phyloP scores from a whole-genome alignment of 92 coral and sea anemone species.

The Porites cylindrica region DNA sequence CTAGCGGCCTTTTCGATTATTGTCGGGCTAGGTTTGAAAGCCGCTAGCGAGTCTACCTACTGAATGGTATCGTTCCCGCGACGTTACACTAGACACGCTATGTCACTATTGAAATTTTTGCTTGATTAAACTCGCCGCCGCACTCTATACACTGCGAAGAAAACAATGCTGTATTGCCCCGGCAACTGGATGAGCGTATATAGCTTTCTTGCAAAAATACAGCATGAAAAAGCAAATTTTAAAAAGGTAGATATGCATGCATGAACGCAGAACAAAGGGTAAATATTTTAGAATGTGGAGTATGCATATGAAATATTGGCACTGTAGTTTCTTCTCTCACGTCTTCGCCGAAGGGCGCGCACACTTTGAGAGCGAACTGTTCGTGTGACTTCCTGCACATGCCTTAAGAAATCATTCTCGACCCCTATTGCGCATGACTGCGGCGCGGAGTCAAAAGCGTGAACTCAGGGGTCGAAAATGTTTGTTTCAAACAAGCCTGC shows the following conservation, averaged over 20 bases:
- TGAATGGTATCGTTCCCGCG: too few relatives aligned
- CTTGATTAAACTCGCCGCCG: background rate
- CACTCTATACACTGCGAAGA: background rate
- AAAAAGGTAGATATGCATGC: background rate
- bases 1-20: too few relatives aligned
- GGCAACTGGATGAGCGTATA: background rate
- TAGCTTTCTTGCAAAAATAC: background rate
- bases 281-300: background rate
- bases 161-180: background rate
- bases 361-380: too few relatives aligned
- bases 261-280: background rate
- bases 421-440: too few relatives aligned
- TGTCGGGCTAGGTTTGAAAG: too few relatives aligned
- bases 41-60: too few relatives aligned
- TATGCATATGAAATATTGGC: background rate
- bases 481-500: too few relatives aligned
- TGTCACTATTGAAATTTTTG: background rate
- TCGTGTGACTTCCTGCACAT: too few relatives aligned
- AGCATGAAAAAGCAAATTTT: slow-evolving; percentile 7
- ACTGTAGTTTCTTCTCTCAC: background rate
- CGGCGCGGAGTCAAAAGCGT: too few relatives aligned
- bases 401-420: too few relatives aligned
- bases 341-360: background rate
- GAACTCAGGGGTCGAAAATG: too few relatives aligned
- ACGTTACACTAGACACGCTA: background rate